Percentiles rank a stretch among this genome's conserved stretches.
Evolutionary conservation across 2,797 vertebrate genomes (phyloP).

Genomic region (Todus mexicanus): DNA sequence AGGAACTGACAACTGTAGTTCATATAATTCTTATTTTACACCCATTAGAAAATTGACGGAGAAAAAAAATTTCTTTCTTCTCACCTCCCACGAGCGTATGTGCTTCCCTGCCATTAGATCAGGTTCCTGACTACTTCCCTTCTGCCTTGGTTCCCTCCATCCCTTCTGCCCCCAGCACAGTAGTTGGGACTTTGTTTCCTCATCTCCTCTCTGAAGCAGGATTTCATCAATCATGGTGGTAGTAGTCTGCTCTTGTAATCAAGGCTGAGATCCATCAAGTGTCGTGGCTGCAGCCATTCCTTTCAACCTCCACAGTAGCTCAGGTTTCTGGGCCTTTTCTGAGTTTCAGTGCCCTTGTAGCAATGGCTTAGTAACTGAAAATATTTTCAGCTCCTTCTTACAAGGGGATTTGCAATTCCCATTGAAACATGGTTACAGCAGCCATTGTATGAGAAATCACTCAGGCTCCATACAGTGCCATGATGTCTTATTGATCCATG

Average conservation of each 20-base stretch:
- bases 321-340: slow-evolving; percentile 7
- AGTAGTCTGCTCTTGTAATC: slow-evolving; percentile 17
- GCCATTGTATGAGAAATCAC: slow-evolving; percentile 50
- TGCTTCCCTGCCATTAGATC: not conserved
- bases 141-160: slow-evolving; percentile 4
- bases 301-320: slow-evolving; percentile 30
- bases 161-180: not conserved
- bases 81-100: not conserved
- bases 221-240: slow-evolving; percentile 46
- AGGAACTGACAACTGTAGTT: slow-evolving; percentile 44
- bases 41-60: slow-evolving; percentile 6
- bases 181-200: not conserved
- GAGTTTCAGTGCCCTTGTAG: not conserved
- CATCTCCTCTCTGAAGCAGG: slow-evolving; percentile 9
- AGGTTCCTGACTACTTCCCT: slow-evolving; percentile 23
- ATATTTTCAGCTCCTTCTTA: not conserved
- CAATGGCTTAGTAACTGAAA: not conserved
- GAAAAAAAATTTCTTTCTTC: slow-evolving; percentile 16
- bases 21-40: slow-evolving; percentile 49
- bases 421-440: slow-evolving; percentile 17
- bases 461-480: slow-evolving; percentile 30
- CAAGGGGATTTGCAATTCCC: slow-evolving; percentile 40
- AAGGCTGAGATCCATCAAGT: slow-evolving; percentile 46
- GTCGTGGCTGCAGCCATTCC: not conserved
- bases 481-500: slow-evolving; percentile 62